Evolutionary conservation across 2,113 vertebrate species (phyloP), one percentile per base, ranked within the genome.

Genomic region (Erythrocercus mccallii): DNA sequence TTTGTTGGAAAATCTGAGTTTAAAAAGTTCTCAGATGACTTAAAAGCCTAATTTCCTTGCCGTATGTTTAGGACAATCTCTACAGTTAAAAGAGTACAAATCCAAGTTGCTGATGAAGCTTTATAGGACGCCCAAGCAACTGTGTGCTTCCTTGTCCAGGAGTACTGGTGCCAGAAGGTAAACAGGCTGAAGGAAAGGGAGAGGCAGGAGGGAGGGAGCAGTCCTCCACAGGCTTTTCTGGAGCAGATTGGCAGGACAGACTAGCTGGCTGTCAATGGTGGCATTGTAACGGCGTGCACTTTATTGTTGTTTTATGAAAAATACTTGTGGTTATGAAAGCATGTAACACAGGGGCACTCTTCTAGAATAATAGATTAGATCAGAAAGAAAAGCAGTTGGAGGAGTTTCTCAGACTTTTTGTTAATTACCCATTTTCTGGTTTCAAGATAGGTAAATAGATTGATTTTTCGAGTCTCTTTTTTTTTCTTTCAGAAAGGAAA

Each of bases 401-500:
- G 72, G 21, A 70, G 60, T 95, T 93, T 76, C 38, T 87, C 4
- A 15, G 81, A 77, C 81, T 60, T 96, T 94, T 93, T 97, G 96
- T 92, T 92, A 94, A 92, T 81, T 72, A 72, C 81, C 86, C 86
- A 96, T 51, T 97, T 97, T 97, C 96, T 95, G 92, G 62, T 95
- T 96, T 97, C 92, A 70, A 73, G 70, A 45, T 64, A 86, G 16
- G 86, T 72, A 82, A 95, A 54, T 12, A 81, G 78, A 88, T 76
- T 23, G 13, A 51, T 68, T 92, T 73, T 93, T 73, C 68, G 1
- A 64, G 24, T 88, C 45, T 60, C 15, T 4, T 25, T 22, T 37
- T 25, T 33, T 35, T 40, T 5, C 23, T 30, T 38, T 25, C 44
- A 47, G 48, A 71, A 92, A 51, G 35, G 18, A 77, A 62, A 54